Conservation (phyloP, 2,113 vertebrate species). For the Hemichromis elongatus region DNA sequence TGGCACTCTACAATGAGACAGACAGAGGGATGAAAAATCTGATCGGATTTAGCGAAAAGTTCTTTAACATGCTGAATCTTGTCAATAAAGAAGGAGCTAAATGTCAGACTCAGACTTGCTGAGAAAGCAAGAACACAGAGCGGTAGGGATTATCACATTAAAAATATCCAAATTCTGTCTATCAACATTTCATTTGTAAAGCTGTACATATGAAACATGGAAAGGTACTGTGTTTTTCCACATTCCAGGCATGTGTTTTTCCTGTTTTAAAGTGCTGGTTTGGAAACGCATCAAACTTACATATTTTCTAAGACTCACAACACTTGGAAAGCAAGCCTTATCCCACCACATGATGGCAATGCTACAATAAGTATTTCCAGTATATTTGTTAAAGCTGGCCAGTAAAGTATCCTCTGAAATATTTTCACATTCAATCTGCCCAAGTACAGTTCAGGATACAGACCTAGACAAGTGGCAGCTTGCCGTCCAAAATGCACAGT, state of each 20-base stretch:
- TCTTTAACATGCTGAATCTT: neutral
- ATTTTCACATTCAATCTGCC: neutral
- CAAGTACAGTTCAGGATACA: neutral
- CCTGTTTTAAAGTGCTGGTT: neutral
- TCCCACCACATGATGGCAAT: neutral
- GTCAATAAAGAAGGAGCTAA: neutral
- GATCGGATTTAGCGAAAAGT: neutral
- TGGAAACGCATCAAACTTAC: neutral
- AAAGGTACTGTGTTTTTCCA: neutral
- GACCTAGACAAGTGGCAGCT: constrained; percentile 94
- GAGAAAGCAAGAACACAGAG: neutral
- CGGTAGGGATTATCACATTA: neutral
- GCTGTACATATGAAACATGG: neutral
- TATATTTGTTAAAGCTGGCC: neutral
- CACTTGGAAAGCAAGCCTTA: neutral
- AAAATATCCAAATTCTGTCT: neutral
- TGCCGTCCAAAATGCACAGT: constrained; percentile 98
- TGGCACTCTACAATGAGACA: constrained; percentile 80
- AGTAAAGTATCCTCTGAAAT: constrained; percentile 19
- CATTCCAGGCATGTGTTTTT: neutral
- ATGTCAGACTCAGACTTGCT: neutral
- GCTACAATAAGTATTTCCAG: neutral
- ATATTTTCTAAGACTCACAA: neutral
- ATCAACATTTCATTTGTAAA: neutral
- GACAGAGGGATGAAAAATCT: neutral